phyloP scores from a whole-genome alignment of 2,797 vertebrate species.

The Bovichtus diacanthus region DNA sequence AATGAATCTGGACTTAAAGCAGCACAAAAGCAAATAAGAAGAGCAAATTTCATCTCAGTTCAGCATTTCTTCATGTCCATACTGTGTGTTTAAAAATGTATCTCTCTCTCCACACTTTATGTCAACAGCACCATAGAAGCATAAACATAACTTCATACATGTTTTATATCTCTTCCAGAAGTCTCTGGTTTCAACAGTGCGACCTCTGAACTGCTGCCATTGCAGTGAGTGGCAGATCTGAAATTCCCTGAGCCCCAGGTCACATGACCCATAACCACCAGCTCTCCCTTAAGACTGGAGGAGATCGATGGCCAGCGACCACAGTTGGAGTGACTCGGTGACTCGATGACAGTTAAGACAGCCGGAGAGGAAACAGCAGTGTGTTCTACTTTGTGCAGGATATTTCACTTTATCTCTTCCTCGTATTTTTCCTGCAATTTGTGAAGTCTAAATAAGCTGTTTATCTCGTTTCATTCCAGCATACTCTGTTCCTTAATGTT shows the following conservation, averaged over 20 bases:
- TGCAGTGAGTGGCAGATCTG: conserved; percentile 45
- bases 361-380: conserved; percentile 1
- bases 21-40: neutral
- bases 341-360: conserved; percentile 34
- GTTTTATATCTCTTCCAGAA: conserved; percentile 3
- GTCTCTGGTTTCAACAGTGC: conserved; percentile 1
- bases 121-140: neutral
- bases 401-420: neutral
- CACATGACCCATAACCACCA: conserved; percentile 36
- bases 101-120: neutral
- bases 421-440: no score
- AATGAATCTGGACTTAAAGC: conserved; percentile 6
- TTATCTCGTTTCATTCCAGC: no score
- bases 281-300: conserved; percentile 28
- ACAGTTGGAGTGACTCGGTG: conserved; percentile 15
- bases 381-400: neutral
- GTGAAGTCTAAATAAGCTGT: no score
- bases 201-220: conserved; percentile 40
- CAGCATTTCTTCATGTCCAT: neutral
- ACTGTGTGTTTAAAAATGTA: neutral
- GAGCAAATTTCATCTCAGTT: neutral
- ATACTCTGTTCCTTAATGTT: no score
- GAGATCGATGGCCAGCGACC: conserved; percentile 40
- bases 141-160: neutral
- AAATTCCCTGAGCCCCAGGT: conserved; percentile 30